phyloP scores from a whole-genome alignment of 2,113 vertebrate genomes.

The Patagioenas fasciata region DNA sequence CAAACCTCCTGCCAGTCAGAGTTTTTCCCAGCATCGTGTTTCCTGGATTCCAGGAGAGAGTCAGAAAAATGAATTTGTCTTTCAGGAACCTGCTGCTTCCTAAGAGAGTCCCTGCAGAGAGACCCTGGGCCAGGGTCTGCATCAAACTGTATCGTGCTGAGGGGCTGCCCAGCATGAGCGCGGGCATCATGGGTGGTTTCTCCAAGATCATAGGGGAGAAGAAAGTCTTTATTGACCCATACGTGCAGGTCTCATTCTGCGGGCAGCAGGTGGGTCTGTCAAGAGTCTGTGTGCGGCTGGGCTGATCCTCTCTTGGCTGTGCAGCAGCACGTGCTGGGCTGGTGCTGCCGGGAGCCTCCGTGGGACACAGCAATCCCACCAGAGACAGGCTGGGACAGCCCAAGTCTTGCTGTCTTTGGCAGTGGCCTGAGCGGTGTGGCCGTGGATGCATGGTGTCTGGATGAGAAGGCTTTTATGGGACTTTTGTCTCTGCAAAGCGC shows the following conservation, averaged over 20 bases:
- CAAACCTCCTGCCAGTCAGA: not conserved
- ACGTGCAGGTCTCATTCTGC: slow-evolving; percentile 86
- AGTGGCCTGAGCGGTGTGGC: not conserved
- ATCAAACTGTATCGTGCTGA: slow-evolving; percentile 86
- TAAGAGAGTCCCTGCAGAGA: slow-evolving; percentile 82
- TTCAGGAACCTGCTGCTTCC: slow-evolving; percentile 90
- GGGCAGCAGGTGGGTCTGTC: slow-evolving; percentile 85
- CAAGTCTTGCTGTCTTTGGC: not conserved
- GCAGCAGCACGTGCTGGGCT: not conserved
- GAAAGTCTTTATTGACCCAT: slow-evolving; percentile 88
- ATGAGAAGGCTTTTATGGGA: not conserved
- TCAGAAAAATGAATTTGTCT: not conserved
- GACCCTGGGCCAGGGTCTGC: slow-evolving; percentile 89
- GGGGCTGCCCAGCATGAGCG: slow-evolving; percentile 87
- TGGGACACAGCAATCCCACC: not conserved
- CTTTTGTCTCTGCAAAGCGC: not conserved
- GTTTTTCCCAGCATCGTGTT: not conserved
- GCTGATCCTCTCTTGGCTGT: not conserved
- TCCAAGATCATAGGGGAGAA: slow-evolving; percentile 85
- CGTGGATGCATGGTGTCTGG: accelerated
- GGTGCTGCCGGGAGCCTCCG: not conserved
- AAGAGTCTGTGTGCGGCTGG: not conserved
- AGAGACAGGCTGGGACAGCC: not conserved
- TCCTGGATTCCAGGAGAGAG: not conserved
- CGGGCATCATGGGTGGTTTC: slow-evolving; percentile 87